These are phyloP conservation scores for Drosophila eohydei DNA, from an alignment of 2,888 invertebrate genomes.

Conservation along the genomic window DNA sequence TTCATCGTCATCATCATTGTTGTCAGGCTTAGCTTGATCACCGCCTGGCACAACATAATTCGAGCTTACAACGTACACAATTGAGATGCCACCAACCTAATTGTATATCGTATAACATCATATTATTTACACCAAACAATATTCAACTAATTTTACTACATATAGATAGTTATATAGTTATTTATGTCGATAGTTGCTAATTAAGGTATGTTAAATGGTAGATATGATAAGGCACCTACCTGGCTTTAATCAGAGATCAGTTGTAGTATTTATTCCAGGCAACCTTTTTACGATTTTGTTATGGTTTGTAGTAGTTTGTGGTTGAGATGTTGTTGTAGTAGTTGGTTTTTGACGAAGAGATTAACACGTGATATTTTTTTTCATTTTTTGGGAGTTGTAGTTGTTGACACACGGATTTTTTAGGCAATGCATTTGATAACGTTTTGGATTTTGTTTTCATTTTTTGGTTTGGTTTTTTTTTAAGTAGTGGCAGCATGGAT, in stretches of 20 bases:
- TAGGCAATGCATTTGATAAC: constrained; percentile 63
- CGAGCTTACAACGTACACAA: constrained; percentile 39
- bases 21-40: constrained; percentile 8
- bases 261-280: constrained; percentile 85
- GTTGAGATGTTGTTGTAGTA: constrained; percentile 74
- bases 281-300: constrained; percentile 83
- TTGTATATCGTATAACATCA: constrained; percentile 24
- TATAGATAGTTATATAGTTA: not conserved
- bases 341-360: constrained; percentile 81
- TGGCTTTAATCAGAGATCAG: constrained; percentile 83
- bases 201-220: constrained; percentile 19
- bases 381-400: constrained; percentile 73
- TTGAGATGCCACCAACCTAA: constrained; percentile 63
- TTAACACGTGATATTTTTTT: constrained; percentile 76
- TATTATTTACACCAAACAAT: constrained; percentile 34
- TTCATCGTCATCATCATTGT: constrained; percentile 54
- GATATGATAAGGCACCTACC: constrained; percentile 73
- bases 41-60: constrained; percentile 32
- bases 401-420: constrained; percentile 79
- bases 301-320: constrained; percentile 65
- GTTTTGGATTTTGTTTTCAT: constrained; percentile 18
- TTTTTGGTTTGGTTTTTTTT: constrained; percentile 26
- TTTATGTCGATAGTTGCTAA: not conserved
- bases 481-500: constrained; percentile 77
- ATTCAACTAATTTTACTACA: not conserved